A percentile compares a stretch with the other conserved stretches of the same genome.
phyloP scores from a whole-genome alignment of 1,140 invertebrate species.

The Stenopsyche tienmushanensis region DNA sequence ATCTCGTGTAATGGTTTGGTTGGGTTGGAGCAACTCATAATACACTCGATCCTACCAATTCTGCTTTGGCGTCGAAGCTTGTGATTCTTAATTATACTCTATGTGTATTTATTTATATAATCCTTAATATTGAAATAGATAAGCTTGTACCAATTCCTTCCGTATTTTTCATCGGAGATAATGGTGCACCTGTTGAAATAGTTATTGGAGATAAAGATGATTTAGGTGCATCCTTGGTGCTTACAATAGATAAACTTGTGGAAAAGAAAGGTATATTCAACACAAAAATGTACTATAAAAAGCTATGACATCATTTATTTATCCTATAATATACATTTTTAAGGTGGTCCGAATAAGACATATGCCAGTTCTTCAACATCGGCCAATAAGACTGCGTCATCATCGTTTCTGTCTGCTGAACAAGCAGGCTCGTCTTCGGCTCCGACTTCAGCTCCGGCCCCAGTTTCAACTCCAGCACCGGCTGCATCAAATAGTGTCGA shows the following conservation, averaged over 20 bases:
- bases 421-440: conserved; percentile 15
- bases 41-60: no score
- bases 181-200: conserved; percentile 75
- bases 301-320: background rate
- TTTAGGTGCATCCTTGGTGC: background rate
- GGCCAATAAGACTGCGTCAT: conserved; percentile 1
- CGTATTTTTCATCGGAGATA: conserved; percentile 80
- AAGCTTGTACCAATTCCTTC: conserved; percentile 80
- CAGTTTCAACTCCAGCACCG: background rate
- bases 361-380: background rate
- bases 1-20: no score
- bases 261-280: conserved; percentile 20
- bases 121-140: conserved; percentile 56
- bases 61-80: no score
- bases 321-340: background rate
- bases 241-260: conserved; percentile 20
- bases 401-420: conserved; percentile 30
- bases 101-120: background rate
- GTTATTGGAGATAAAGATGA: conserved; percentile 59
- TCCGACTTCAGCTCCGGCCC: no score
- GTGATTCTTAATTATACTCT: background rate
- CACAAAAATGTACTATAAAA: background rate
- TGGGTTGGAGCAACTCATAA: no score
- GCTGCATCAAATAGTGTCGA: background rate
- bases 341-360: conserved; percentile 1